Conservation (phyloP, 1,140 invertebrate genomes). For the Solen grandis region DNA sequence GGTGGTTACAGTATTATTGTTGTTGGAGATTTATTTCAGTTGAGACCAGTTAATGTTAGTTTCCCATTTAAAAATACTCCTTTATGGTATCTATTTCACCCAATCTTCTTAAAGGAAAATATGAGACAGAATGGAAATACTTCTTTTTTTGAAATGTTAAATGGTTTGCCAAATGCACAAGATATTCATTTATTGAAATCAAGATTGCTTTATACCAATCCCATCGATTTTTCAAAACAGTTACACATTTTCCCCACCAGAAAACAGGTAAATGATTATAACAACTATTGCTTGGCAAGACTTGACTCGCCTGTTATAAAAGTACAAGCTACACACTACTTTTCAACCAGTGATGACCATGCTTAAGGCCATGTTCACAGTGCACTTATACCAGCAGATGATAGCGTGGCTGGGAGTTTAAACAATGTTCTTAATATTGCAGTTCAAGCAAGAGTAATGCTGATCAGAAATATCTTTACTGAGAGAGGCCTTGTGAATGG, state of each 20-base stretch:
- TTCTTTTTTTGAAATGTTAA: conserved; percentile 26
- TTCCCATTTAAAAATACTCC: conserved; percentile 49
- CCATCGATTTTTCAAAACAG: background rate
- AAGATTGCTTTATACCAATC: background rate
- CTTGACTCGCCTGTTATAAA: too few relatives aligned
- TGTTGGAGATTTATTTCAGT: conserved; percentile 52
- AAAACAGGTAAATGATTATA: too few relatives aligned
- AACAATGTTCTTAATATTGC: conserved; percentile 5
- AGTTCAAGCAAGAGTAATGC: conserved; percentile 17
- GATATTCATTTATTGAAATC: conserved; percentile 13
- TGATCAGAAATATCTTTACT: too few relatives aligned
- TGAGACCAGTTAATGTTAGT: conserved; percentile 17
- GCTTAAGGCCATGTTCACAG: conserved; percentile 26
- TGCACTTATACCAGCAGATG: conserved; percentile 30
- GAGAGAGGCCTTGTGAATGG: too few relatives aligned
- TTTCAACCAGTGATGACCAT: conserved; percentile 43
- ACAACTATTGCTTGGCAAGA: too few relatives aligned
- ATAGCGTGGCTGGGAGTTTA: conserved; percentile 47
- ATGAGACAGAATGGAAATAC: conserved; percentile 42
- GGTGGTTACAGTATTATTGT: conserved; percentile 48
- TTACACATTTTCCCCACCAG: too few relatives aligned
- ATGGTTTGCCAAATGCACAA: conserved; percentile 18
- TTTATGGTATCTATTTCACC: conserved; percentile 48
- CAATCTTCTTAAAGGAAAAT: conserved; percentile 54
- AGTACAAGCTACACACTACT: too few relatives aligned